Percentiles rank a stretch among this genome's conserved stretches.
phyloP scores from a whole-genome alignment of 2,797 vertebrate genomes.

The Acipenser oxyrinchus region DNA sequence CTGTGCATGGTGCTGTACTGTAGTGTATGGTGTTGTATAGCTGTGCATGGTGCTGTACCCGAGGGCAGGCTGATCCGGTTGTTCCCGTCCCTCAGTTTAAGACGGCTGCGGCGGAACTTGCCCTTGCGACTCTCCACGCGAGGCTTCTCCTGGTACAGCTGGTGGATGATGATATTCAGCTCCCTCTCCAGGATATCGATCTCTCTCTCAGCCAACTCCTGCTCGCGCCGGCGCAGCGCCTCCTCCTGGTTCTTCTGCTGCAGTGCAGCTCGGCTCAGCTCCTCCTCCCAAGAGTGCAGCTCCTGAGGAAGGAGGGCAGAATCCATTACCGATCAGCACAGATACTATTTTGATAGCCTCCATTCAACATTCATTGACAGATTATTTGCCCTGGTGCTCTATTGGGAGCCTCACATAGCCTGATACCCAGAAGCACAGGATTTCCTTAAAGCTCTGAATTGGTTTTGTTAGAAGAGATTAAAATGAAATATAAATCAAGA shows the following conservation, averaged over 20 bases:
- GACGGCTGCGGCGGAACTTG: slow-evolving; percentile 83
- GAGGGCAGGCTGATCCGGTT: slow-evolving; percentile 90
- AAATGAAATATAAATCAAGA: too few species aligned
- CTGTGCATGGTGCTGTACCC: slow-evolving; percentile 46
- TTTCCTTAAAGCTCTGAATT: too few species aligned
- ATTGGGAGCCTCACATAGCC: too few species aligned
- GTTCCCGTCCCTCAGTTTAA: slow-evolving; percentile 83
- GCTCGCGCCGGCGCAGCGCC: slow-evolving; percentile 77
- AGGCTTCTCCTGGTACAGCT: slow-evolving; percentile 92
- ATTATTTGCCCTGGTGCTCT: too few species aligned
- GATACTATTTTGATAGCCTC: too few species aligned
- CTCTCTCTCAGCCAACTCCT: slow-evolving; percentile 88
- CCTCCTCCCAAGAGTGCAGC: slow-evolving; percentile 91
- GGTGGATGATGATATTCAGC: slow-evolving; percentile 95
- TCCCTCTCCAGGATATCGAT: slow-evolving; percentile 93
- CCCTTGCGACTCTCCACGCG: slow-evolving; percentile 88
- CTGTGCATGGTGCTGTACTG: slow-evolving; percentile 38
- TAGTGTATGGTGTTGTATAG: too few species aligned
- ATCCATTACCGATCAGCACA: too few species aligned
- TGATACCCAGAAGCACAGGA: too few species aligned
- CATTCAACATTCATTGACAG: too few species aligned
- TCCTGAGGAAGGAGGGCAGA: slow-evolving; percentile 54
- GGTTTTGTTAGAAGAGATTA: too few species aligned
- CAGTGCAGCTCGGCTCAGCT: slow-evolving; percentile 80
- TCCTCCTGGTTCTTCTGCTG: slow-evolving; percentile 96